phyloP scores from a whole-genome alignment of 2,888 invertebrate species.

The Lapara coniferarum region DNA sequence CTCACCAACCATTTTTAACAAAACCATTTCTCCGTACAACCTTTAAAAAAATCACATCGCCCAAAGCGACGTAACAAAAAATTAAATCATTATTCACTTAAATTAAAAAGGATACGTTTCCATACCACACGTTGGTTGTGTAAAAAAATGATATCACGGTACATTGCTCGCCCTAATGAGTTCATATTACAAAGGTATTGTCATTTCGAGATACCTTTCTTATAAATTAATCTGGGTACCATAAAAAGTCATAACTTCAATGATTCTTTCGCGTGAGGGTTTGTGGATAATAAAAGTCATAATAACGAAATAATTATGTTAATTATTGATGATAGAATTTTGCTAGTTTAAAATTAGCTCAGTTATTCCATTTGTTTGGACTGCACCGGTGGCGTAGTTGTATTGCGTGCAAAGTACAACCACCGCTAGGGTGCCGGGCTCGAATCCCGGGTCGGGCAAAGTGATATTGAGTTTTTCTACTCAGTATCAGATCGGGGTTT shows the following conservation, averaged over 20 bases:
- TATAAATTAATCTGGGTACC: neutral
- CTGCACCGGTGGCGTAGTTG: too few relatives aligned
- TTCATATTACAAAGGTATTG: neutral
- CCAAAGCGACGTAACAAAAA: neutral
- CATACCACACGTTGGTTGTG: neutral
- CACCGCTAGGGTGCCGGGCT: too few relatives aligned
- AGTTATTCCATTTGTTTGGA: too few relatives aligned
- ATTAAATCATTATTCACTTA: conserved; percentile 2
- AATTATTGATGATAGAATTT: too few relatives aligned
- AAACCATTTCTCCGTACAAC: neutral
- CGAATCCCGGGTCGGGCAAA: too few relatives aligned
- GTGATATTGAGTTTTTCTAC: too few relatives aligned
- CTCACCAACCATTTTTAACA: neutral
- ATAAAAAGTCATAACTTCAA: neutral
- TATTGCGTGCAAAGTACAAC: too few relatives aligned
- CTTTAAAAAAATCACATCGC: neutral
- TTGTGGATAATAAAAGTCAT: too few relatives aligned
- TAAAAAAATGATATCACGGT: conserved; percentile 16
- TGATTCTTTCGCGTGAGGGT: neutral
- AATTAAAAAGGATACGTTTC: neutral
- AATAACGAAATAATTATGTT: too few relatives aligned
- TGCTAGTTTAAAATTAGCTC: too few relatives aligned
- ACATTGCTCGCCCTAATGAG: conserved; percentile 9
- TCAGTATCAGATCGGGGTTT: too few relatives aligned
- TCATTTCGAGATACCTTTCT: neutral